Evolutionary conservation across 2,113 vertebrate species (phyloP), one percentile per base, ranked within the genome.

Genomic region (Petrocephalus zakoni): DNA sequence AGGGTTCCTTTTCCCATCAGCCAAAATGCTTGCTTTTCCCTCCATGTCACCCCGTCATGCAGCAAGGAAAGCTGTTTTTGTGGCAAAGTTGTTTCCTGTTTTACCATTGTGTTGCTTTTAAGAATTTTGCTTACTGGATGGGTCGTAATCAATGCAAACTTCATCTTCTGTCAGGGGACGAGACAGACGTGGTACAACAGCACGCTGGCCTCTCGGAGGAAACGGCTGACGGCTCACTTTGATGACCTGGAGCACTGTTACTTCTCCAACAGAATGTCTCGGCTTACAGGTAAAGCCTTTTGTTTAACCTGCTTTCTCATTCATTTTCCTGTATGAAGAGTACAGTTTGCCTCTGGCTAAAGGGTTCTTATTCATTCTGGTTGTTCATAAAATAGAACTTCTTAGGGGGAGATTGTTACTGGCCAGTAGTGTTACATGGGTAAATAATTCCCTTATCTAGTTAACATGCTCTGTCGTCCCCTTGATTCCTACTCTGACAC

Each of bases 161-260:
- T 47, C 87, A n/a, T 86, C n/a, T 37, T 86, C 22, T 88, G 9
- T 51, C 89, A 99, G 98, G 97, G 97, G 84, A 99, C 99, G 92
- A 97, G 98, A 86, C 98, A 99, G 91, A 98, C 97, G 0, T 99
- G 98, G 97, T 99, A 99, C 92, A 99, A 98, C 92, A 99, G 97
- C 94, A 99, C 98, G 0, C 93, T 99, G 68, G 98, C 98, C 0
- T 99, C 98, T 0, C 95, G 98, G 53, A 95, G 98, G 91, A 99
- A 99, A 94, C 95, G 98, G 89, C 96, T 99, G 86, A 99, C 97
- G 0, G 98, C 98, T 92, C 98, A 99, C 84, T 99, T 99, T 93
- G 98, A 99, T 91, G 98, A 99, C 94, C 94, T 99, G 5, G 98
- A 99, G 90, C 98, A 99, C 90, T 99, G 98, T 94, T 99, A 99